Evolutionary conservation across 1,140 invertebrate species (phyloP).

Genomic region (Rhopalosiphum padi): DNA sequence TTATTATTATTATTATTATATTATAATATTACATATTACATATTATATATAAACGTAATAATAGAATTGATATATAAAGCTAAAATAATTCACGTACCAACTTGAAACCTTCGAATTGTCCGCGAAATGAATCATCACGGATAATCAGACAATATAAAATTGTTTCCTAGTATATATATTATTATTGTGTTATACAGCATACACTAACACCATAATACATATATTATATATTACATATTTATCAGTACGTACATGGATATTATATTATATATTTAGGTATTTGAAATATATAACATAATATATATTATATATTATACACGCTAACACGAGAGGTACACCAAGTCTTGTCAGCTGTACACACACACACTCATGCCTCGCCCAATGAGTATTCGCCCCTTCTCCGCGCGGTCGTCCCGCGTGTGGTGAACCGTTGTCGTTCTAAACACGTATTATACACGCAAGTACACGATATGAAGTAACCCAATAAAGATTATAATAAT

Average conservation of each 20-base stretch:
- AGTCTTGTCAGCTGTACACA: neutral
- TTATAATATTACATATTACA: neutral
- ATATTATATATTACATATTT: neutral
- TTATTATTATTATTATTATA: too few species aligned
- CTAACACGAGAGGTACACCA: neutral
- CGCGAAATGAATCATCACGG: neutral
- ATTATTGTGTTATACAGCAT: neutral
- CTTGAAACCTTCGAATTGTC: neutral
- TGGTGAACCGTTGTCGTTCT: neutral
- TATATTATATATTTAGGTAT: neutral
- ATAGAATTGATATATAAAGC: neutral
- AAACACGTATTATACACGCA: neutral
- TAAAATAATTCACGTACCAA: neutral
- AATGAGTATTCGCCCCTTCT: neutral
- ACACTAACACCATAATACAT: neutral
- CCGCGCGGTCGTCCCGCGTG: neutral
- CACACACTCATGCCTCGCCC: neutral
- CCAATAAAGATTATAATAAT: slow-evolving; percentile 14
- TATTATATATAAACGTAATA: neutral
- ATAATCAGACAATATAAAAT: neutral
- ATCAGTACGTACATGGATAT: neutral
- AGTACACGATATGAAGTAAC: slow-evolving; percentile 24
- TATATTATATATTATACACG: neutral
- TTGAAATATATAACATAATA: too few species aligned
- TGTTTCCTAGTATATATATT: neutral